Evolutionary conservation across 1,140 invertebrate species (phyloP).

Genomic region (Myzus persicae): DNA sequence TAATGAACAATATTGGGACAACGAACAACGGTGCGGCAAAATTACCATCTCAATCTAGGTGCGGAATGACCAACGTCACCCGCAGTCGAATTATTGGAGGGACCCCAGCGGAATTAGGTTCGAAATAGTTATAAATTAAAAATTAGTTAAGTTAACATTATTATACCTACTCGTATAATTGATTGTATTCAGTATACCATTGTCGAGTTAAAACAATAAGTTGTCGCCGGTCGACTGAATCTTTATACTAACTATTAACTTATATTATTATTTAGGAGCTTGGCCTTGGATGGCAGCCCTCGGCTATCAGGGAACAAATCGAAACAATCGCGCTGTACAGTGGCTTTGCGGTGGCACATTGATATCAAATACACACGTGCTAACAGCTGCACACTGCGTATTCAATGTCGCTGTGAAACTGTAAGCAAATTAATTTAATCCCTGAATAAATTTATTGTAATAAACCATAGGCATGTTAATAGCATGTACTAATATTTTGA

Average conservation of each 20-base stretch:
- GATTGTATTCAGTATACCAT: background rate
- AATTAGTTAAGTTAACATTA: too few relatives aligned
- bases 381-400: constrained; percentile 53
- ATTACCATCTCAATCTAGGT: background rate
- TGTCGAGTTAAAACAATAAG: background rate
- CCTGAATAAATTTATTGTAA: background rate
- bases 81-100: background rate
- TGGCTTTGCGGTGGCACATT: constrained; percentile 48
- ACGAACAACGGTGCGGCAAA: background rate
- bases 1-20: background rate
- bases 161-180: background rate
- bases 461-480: background rate
- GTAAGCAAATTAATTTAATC: background rate
- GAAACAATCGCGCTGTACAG: constrained; percentile 64
- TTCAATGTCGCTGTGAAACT: background rate
- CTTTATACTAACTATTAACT: background rate
- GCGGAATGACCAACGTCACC: background rate
- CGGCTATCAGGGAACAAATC: constrained; percentile 59
- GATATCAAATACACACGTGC: constrained; percentile 20
- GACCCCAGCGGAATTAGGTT: background rate
- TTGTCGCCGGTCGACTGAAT: background rate
- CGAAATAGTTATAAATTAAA: background rate
- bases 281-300: constrained; percentile 70
- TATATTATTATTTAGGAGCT: constrained; percentile 61
- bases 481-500: background rate